Percentiles rank a stretch among this genome's conserved stretches.
Evolutionary conservation across 2,113 vertebrate species (phyloP).

Genomic region (Leiothrix lutea): DNA sequence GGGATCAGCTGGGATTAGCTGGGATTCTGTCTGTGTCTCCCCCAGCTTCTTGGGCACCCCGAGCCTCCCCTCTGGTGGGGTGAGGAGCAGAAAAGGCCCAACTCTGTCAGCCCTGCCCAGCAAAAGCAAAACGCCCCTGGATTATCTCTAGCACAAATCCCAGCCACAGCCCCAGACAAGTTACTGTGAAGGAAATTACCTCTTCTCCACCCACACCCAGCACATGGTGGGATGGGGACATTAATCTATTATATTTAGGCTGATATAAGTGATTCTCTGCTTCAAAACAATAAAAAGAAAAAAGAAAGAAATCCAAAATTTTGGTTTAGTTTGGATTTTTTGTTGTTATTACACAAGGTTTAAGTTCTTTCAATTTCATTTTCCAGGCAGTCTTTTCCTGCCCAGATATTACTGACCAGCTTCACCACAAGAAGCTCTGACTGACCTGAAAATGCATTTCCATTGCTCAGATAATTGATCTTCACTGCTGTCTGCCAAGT

Average conservation of each 20-base stretch:
- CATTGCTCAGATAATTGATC: not conserved
- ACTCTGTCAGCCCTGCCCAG: not conserved
- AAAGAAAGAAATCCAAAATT: not conserved
- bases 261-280: not conserved
- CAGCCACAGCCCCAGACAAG: not conserved
- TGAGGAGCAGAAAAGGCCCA: not conserved
- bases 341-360: not conserved
- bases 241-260: not conserved
- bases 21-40: not conserved
- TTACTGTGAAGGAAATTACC: not conserved
- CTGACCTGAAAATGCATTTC: slow-evolving; percentile 23
- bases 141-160: not conserved
- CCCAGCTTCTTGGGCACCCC: not conserved
- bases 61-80: not conserved
- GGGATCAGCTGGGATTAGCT: not conserved
- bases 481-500: not conserved
- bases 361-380: not conserved
- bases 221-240: not conserved
- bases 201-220: not conserved
- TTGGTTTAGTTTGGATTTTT: not conserved
- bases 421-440: not conserved
- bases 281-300: not conserved
- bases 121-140: not conserved
- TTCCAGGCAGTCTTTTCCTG: not conserved
- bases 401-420: not conserved